Conservation (phyloP, 2,888 invertebrate genomes). For the Ceramica pisi region DNA sequence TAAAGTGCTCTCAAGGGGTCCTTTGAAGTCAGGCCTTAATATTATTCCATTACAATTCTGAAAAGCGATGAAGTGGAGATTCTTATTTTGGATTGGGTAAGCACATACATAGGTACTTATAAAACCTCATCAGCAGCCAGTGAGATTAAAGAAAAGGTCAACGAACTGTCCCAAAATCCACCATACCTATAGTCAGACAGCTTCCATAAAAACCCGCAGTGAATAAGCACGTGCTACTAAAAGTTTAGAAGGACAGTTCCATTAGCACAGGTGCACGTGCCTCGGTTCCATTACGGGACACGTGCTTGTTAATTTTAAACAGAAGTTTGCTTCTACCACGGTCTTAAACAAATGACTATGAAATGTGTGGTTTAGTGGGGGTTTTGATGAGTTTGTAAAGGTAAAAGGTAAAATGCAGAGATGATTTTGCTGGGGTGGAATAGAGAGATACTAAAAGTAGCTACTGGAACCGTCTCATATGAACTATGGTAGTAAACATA, state of each 20-base stretch:
- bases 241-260: slow-evolving; percentile 60
- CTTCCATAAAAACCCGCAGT: slow-evolving; percentile 23
- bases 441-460: slow-evolving; percentile 1
- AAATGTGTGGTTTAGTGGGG: slow-evolving; percentile 8
- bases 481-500: too few relatives aligned
- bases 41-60: not conserved
- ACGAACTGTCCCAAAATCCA: slow-evolving; percentile 1
- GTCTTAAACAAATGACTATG: slow-evolving; percentile 27
- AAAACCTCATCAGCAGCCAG: not conserved
- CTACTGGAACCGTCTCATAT: not conserved
- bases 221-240: slow-evolving; percentile 43
- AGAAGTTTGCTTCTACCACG: slow-evolving; percentile 30
- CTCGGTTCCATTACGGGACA: slow-evolving; percentile 54
- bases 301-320: slow-evolving; percentile 53
- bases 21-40: not conserved
- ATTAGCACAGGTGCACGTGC: slow-evolving; percentile 65
- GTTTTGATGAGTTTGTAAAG: slow-evolving; percentile 15
- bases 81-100: slow-evolving; percentile 5
- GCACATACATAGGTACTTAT: too few relatives aligned
- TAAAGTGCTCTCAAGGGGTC: not conserved
- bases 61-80: not conserved
- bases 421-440: not conserved
- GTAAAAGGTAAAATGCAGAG: slow-evolving; percentile 1
- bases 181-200: not conserved
- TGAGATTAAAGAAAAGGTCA: slow-evolving; percentile 23